Conservation (phyloP, 53 echinoderm and acorn worm species). For the Actinopyga echinites region DNA sequence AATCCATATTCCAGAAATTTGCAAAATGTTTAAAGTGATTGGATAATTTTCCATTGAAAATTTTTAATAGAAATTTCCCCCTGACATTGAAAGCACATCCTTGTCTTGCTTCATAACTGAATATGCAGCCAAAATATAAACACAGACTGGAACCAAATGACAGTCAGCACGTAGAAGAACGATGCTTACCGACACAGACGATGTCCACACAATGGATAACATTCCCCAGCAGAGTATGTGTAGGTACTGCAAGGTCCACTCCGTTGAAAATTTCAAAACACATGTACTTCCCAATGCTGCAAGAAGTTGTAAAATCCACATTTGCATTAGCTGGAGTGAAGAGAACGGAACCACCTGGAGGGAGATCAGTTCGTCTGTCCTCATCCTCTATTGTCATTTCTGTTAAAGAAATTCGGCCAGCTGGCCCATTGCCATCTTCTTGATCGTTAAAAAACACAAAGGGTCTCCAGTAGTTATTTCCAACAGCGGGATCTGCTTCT, state of each 20-base stretch:
- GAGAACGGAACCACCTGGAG: not conserved
- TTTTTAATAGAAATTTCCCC: too few species aligned
- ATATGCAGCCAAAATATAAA: too few species aligned
- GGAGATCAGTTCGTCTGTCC: not conserved
- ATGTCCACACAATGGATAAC: conserved; percentile 41
- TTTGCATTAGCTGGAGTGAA: conserved; percentile 14
- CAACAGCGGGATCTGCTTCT: conserved; percentile 17
- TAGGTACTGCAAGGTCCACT: not conserved
- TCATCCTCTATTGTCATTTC: not conserved
- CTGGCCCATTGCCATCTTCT: conserved; percentile 15
- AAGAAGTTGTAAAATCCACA: conserved; percentile 42
- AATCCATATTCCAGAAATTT: too few species aligned
- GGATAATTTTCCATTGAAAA: too few species aligned
- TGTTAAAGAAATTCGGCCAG: conserved; percentile 9
- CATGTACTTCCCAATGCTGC: conserved; percentile 34
- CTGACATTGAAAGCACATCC: too few species aligned
- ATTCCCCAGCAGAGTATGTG: not conserved
- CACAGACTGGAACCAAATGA: too few species aligned
- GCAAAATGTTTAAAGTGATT: too few species aligned
- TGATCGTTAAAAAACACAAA: conserved; percentile 66
- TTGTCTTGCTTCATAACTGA: too few species aligned
- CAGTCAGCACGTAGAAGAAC: too few species aligned
- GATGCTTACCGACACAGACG: conserved; percentile 55
- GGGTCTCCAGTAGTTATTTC: conserved; percentile 58
- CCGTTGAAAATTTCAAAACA: conserved; percentile 54